Conservation (phyloP, 2,888 invertebrate genomes). For the Cosmia pyralina region DNA sequence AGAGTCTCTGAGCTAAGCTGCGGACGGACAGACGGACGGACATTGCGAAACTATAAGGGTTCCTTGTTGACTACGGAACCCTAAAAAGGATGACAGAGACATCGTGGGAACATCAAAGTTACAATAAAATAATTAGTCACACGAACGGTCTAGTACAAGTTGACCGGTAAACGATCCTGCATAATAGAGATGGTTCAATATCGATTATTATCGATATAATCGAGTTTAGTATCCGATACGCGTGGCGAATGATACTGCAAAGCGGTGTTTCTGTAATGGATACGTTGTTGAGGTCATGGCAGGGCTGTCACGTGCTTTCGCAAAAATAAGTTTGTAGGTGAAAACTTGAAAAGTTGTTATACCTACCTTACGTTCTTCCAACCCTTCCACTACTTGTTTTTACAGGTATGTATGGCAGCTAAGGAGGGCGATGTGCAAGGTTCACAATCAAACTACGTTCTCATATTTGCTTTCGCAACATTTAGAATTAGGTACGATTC, state of each 20-base stretch:
- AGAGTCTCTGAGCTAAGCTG: too few species aligned
- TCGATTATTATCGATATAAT: constrained; percentile 16
- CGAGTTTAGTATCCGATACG: constrained; percentile 19
- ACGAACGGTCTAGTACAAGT: constrained; percentile 18
- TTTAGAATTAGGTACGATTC: not conserved
- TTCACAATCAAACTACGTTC: not conserved
- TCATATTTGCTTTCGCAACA: constrained; percentile 5
- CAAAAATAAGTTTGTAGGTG: not conserved
- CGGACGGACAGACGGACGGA: too few species aligned
- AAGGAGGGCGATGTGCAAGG: too few species aligned
- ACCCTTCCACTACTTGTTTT: not conserved
- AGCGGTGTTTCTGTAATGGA: constrained; percentile 11
- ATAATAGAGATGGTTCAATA: constrained; percentile 13
- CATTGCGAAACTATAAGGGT: too few species aligned
- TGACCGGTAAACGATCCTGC: constrained; percentile 20
- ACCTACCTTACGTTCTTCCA: not conserved
- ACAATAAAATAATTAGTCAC: constrained; percentile 51
- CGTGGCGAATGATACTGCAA: constrained; percentile 49
- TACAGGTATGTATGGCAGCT: not conserved
- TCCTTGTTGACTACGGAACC: too few species aligned
- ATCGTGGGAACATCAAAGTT: constrained; percentile 53
- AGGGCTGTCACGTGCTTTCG: constrained; percentile 25
- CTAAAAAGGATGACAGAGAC: constrained; percentile 19
- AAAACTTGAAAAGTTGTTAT: not conserved
- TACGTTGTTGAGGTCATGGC: constrained; percentile 25